phyloP scores from a whole-genome alignment of 64 coral and sea anemone species.

The Porites australiensis region DNA sequence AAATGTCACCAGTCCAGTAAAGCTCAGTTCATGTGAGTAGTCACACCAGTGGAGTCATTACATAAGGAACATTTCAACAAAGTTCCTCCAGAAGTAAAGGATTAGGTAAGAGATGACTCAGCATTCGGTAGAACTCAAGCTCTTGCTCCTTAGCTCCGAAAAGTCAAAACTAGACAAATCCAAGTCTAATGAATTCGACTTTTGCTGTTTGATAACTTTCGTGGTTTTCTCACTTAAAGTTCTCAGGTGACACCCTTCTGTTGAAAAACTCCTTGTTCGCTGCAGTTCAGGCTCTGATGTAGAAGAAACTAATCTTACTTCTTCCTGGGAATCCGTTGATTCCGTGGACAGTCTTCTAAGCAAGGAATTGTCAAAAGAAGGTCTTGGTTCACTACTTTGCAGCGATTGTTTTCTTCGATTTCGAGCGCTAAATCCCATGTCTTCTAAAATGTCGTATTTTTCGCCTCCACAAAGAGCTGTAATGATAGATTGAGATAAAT shows the following conservation, averaged over 20 bases:
- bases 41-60: too few species aligned
- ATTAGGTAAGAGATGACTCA: too few species aligned
- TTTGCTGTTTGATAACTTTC: background rate
- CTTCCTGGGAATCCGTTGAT: conserved; percentile 5
- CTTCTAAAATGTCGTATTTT: conserved; percentile 48
- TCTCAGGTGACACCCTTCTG: background rate
- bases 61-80: too few species aligned
- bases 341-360: conserved; percentile 3
- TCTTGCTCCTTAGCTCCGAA: conserved; percentile 8
- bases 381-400: background rate
- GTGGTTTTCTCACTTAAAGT: background rate
- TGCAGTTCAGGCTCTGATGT: background rate
- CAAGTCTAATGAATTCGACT: conserved; percentile 17
- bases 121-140: conserved; percentile 20
- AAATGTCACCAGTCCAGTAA: too few species aligned
- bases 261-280: background rate
- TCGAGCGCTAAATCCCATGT: conserved; percentile 22
- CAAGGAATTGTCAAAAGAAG: background rate
- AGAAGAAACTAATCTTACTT: conserved; percentile 10
- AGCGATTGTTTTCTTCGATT: conserved; percentile 21
- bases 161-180: conserved; percentile 32
- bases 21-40: too few species aligned
- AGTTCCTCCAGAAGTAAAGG: too few species aligned
- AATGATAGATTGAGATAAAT: background rate
- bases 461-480: conserved; percentile 50